These are phyloP conservation scores for Alexandromys fortis DNA, from an alignment of 2,113 vertebrate genomes.

Conservation along the genomic window DNA sequence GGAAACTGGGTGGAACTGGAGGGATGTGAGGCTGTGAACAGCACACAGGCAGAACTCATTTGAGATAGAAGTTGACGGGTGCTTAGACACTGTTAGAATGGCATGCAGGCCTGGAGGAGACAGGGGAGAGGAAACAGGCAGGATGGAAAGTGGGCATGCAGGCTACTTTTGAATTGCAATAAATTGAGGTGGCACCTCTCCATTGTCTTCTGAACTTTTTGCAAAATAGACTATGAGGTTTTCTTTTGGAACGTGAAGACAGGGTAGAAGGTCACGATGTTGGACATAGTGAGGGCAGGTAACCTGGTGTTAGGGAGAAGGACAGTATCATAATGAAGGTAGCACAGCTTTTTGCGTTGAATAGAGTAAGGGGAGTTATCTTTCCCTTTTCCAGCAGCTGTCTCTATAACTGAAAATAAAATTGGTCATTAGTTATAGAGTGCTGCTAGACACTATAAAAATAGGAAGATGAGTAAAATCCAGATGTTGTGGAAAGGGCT, in stretches of 20 bases:
- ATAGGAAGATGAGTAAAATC: neutral
- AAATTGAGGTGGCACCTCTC: neutral
- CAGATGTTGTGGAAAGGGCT: neutral
- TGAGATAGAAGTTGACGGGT: neutral
- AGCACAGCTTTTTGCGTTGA: rapidly evolving
- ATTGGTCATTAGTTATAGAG: neutral
- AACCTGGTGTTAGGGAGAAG: neutral
- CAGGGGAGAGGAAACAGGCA: neutral
- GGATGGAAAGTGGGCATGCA: too few species aligned
- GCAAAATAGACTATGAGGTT: neutral
- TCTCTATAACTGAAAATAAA: neutral
- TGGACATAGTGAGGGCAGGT: neutral
- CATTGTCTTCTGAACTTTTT: neutral
- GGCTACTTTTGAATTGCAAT: neutral
- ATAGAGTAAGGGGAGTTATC: neutral
- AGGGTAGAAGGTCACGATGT: neutral
- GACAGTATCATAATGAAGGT: neutral
- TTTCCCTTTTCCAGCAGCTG: neutral
- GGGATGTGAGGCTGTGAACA: neutral
- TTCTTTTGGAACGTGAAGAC: neutral
- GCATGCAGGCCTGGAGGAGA: neutral
- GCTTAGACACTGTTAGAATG: neutral
- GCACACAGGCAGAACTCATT: too few species aligned
- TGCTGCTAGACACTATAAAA: neutral
- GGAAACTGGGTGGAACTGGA: neutral